Conservation (phyloP, 2,888 invertebrate species). For the Microctonus hyperodae region DNA sequence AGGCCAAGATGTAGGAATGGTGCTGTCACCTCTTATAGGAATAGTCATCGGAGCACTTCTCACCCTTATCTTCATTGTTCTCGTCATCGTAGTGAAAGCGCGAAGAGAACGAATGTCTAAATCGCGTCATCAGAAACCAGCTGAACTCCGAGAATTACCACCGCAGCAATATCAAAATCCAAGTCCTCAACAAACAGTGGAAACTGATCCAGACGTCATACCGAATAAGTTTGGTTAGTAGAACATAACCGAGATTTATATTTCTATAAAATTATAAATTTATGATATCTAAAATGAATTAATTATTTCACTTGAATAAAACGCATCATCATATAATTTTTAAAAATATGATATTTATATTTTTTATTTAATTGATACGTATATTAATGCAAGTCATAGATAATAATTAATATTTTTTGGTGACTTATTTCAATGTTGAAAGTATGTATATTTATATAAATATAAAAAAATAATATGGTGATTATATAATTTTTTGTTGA, state of each 20-base stretch:
- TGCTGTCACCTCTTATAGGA: conserved; percentile 67
- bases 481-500: no score
- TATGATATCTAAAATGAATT: neutral
- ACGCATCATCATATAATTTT: no score
- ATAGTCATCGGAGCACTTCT: conserved; percentile 66
- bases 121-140: conserved; percentile 53
- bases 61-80: conserved; percentile 65
- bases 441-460: no score
- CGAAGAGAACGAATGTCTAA: conserved; percentile 61
- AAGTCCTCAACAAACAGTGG: conserved; percentile 63
- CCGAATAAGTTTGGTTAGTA: conserved; percentile 77
- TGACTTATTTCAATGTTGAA: no score
- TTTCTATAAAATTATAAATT: neutral
- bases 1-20: conserved; percentile 68
- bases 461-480: no score
- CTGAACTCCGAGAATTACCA: conserved; percentile 49
- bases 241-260: neutral
- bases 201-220: conserved; percentile 77
- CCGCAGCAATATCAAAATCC: conserved; percentile 57
- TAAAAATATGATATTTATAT: no score
- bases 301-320: neutral
- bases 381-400: no score
- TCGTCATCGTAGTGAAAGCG: conserved; percentile 65
- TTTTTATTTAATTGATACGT: no score
- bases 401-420: no score